A percentile compares a stretch with the other conserved stretches of the same genome.
Conservation (phyloP, 2,888 invertebrate species). For the Artemia sinica region DNA sequence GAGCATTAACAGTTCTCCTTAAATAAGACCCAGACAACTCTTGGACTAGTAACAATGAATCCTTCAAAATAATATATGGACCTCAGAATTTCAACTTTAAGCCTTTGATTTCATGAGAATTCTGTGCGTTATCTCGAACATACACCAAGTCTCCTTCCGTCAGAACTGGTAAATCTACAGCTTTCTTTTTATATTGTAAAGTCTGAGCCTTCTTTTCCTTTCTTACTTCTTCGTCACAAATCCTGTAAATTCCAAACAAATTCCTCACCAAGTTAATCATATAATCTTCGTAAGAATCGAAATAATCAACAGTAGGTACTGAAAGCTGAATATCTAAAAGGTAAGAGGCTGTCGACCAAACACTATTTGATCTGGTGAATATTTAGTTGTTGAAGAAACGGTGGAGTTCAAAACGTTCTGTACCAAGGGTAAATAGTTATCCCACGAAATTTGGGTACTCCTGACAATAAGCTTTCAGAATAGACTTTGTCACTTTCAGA, state of each 20-base stretch:
- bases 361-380: background rate
- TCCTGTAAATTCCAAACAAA: no score
- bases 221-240: no score
- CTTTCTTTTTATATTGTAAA: no score
- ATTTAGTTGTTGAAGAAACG: background rate
- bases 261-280: no score
- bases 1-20: no score
- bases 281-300: no score
- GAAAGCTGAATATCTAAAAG: no score
- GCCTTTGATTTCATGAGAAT: background rate
- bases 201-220: no score
- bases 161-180: no score
- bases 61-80: background rate
- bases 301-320: no score
- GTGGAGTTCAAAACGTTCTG: background rate
- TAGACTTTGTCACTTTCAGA: background rate
- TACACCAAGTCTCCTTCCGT: background rate
- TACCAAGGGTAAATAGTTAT: background rate
- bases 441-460: background rate
- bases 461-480: background rate
- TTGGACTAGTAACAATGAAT: no score
- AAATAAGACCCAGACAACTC: no score
- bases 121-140: background rate
- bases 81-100: background rate
- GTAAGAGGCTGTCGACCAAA: background rate